These are phyloP conservation scores for Thalassoma bifasciatum DNA, from an alignment of 2,113 vertebrate genomes.

Conservation along the genomic window DNA sequence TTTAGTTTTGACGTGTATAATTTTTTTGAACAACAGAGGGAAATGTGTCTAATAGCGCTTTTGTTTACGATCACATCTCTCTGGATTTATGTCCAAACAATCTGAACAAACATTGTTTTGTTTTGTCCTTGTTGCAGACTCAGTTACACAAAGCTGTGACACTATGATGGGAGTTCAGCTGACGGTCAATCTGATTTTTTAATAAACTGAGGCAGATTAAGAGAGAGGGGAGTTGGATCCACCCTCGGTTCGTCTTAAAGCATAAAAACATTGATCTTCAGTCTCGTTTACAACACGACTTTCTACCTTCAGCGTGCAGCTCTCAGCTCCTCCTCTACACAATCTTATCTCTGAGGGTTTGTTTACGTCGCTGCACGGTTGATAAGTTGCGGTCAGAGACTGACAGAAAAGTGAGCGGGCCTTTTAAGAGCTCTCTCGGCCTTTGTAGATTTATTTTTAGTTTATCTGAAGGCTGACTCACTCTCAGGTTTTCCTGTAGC, in stretches of 20 bases:
- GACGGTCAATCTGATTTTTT: not conserved
- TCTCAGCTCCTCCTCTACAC: conserved; percentile 15
- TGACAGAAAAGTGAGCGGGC: not conserved
- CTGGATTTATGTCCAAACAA: no score
- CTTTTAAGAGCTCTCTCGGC: conserved; percentile 15
- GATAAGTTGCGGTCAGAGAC: conserved; percentile 29
- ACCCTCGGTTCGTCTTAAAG: no score
- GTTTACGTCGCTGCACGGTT: conserved; percentile 27
- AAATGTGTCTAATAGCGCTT: no score
- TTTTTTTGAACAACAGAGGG: no score
- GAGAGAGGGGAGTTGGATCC: rapidly evolving
- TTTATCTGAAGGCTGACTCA: conserved; percentile 4
- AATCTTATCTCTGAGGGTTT: conserved; percentile 34
- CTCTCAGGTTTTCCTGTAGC: conserved; percentile 10
- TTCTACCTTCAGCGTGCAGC: not conserved
- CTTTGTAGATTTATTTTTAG: conserved; percentile 33
- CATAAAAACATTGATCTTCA: not conserved
- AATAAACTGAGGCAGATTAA: not conserved
- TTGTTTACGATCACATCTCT: no score
- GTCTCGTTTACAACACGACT: not conserved
- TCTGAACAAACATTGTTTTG: no score
- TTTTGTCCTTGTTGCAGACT: no score
- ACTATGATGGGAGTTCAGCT: no score
- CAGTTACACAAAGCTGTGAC: no score
- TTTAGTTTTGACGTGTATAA: no score